Conservation (phyloP, 2,888 invertebrate genomes). For the Andricus curvator region DNA sequence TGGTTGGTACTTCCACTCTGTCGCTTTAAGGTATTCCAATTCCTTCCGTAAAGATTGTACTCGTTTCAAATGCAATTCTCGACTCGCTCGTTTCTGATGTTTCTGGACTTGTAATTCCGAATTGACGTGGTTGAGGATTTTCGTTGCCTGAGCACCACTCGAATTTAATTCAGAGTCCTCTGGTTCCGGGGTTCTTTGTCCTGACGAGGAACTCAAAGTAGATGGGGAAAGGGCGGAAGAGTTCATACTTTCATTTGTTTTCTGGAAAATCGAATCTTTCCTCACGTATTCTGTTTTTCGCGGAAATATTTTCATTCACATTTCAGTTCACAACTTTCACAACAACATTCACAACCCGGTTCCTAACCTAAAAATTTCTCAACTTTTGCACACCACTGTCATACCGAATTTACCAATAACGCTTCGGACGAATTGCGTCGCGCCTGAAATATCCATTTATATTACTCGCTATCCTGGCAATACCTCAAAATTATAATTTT, state of each 20-base stretch:
- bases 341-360: not conserved
- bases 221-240: slow-evolving; percentile 70
- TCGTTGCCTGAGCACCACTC: slow-evolving; percentile 62
- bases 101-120: slow-evolving; percentile 81
- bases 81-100: slow-evolving; percentile 80
- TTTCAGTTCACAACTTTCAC: too few relatives aligned
- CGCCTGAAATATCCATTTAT: not conserved
- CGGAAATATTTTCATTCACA: not conserved
- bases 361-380: slow-evolving; percentile 4
- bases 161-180: slow-evolving; percentile 71
- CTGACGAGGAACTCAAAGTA: slow-evolving; percentile 66
- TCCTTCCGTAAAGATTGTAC: slow-evolving; percentile 87
- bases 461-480: not conserved
- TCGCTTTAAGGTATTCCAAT: slow-evolving; percentile 87
- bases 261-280: slow-evolving; percentile 10
- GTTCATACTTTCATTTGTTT: slow-evolving; percentile 68
- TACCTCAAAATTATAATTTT: not conserved
- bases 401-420: slow-evolving; percentile 12
- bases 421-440: not conserved
- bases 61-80: slow-evolving; percentile 86
- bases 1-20: slow-evolving; percentile 89
- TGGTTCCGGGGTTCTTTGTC: slow-evolving; percentile 71
- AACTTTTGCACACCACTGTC: not conserved
- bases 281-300: not conserved
- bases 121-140: slow-evolving; percentile 80